Evolutionary conservation across 2,113 vertebrate genomes (phyloP), one percentile per base, ranked within the genome.

Genomic region (Hippocampus barbouri): DNA sequence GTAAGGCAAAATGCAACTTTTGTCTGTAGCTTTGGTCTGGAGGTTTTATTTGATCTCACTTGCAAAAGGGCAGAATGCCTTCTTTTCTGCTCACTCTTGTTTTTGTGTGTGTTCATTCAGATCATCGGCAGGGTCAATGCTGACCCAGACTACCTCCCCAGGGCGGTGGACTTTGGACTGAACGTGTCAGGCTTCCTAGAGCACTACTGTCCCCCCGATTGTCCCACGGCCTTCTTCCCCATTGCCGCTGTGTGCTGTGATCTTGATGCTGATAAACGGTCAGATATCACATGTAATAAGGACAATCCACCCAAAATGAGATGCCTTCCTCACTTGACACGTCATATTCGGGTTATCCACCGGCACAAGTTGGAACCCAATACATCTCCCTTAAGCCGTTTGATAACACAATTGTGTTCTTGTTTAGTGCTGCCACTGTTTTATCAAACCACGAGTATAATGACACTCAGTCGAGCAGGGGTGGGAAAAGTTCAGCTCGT

Each of bases 91-190:
- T 57, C 69, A 62, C 64, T 68, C 20, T 51, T 41, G 64, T 11
- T 53, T 62, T 70, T 59, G 70, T 70, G 14, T 60, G 51, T 63
- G 51, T 64, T n/a, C 59, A 40, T 56, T 5, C 85, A 98, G 97
- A 95, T 98, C 80, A 98, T 99, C 0, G 97, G 97, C 59, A 92
- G 96, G 62, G 97, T 99, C 77, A 98, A 94, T 0, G 97, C 97
- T 0, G 97, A 98, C 89, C 97, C 97, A 0, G 97, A 99, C 88
- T 98, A 97, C 89, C 91, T 99, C 79, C 97, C 97, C 69, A 93
- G 97, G 51, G 95, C 95, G 23, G 91, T 88, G 6, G 96, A 99
- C 87, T 99, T 98, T 0, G 97, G 97, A 69, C 93, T 98, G 88
- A 98, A 98, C 0, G 90, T 98, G 57, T 90, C 93, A 16, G 97